Evolutionary conservation across 2,888 invertebrate genomes (phyloP).

Genomic region (Microctonus hyperodae): DNA sequence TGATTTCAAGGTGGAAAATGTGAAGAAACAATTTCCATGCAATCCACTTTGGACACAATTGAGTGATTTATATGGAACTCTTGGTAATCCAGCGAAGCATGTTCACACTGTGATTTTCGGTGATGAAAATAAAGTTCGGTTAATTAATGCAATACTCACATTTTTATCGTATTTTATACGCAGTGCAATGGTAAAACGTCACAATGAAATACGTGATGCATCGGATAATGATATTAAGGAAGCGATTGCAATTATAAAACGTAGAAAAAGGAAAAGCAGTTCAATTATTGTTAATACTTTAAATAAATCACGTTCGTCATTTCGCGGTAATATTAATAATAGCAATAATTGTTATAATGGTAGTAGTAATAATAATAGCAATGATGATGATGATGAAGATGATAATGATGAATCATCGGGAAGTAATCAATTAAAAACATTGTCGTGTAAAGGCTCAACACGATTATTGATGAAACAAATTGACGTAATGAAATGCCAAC

Average conservation of each 20-base stretch:
- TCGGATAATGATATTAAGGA: constrained; percentile 51
- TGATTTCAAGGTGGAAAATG: constrained; percentile 61
- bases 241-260: constrained; percentile 49
- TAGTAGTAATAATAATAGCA: no score
- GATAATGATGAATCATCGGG: constrained; percentile 20
- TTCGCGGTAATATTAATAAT: constrained; percentile 9
- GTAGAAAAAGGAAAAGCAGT: constrained; percentile 42
- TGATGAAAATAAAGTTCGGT: constrained; percentile 67
- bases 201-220: constrained; percentile 48
- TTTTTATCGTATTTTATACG: constrained; percentile 86
- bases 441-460: not conserved
- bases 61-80: constrained; percentile 84
- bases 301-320: constrained; percentile 8
- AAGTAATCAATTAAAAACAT: constrained; percentile 8
- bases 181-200: constrained; percentile 55
- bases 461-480: not conserved
- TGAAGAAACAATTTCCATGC: constrained; percentile 75
- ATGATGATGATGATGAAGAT: no score
- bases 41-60: constrained; percentile 92
- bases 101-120: constrained; percentile 84
- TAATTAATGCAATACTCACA: constrained; percentile 77
- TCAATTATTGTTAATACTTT: constrained; percentile 25
- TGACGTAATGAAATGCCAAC: not conserved
- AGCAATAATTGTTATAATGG: no score
- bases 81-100: constrained; percentile 79